Conservation (phyloP, 2,888 invertebrate genomes). For the Enchytraeus crypticus region DNA sequence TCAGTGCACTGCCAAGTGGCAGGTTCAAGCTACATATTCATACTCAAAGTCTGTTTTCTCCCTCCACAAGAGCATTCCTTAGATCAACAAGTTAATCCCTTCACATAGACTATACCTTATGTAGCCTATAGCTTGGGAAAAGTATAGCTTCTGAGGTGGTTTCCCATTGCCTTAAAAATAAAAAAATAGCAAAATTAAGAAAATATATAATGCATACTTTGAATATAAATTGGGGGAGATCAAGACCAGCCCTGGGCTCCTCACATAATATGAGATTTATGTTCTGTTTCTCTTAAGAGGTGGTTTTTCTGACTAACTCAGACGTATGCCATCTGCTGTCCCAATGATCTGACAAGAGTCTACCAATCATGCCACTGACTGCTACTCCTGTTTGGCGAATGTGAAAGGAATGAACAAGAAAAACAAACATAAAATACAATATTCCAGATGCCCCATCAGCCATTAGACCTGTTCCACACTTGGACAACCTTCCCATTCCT, state of each 20-base stretch:
- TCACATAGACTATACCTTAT: no score
- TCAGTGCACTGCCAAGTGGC: no score
- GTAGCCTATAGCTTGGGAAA: no score
- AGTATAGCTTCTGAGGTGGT: no score
- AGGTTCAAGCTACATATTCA: no score
- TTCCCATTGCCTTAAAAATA: background rate
- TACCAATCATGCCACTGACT: conserved; percentile 1
- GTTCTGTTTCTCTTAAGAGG: background rate
- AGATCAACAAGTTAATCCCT: no score
- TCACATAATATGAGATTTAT: background rate
- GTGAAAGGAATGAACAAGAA: background rate
- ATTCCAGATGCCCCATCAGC: background rate
- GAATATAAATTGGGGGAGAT: no score
- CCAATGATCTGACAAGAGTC: background rate
- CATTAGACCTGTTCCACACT: background rate
- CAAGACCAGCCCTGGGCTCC: background rate
- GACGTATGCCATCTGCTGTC: background rate
- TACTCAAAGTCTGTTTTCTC: no score
- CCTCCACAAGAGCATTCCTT: no score
- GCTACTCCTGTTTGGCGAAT: background rate
- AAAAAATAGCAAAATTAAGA: no score
- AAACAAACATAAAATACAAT: background rate
- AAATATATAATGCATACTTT: no score
- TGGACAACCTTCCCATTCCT: background rate
- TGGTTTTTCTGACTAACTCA: background rate